phyloP scores from a whole-genome alignment of 2,113 vertebrate genomes.

The Percina caprodes region DNA sequence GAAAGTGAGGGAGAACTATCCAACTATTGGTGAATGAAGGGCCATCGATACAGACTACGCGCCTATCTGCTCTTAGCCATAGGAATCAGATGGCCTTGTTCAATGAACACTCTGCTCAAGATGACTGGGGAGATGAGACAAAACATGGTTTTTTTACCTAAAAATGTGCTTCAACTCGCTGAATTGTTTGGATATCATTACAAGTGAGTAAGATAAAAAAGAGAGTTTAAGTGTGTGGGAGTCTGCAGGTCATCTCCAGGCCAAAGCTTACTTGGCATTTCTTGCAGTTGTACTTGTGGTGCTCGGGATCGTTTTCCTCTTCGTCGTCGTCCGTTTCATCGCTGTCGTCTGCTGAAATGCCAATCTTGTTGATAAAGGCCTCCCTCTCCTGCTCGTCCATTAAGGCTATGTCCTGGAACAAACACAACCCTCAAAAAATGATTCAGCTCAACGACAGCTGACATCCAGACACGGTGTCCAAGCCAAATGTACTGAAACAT shows the following conservation, averaged over 20 bases:
- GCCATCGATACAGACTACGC: too few species aligned
- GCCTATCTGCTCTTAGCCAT: not conserved
- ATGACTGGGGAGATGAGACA: not conserved
- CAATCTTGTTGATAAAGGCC: conserved; percentile 96
- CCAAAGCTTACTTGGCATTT: conserved; percentile 90
- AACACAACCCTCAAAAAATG: not conserved
- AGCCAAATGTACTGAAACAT: not conserved
- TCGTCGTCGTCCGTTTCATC: conserved; percentile 92
- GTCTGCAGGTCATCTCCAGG: not conserved
- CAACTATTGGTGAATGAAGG: too few species aligned
- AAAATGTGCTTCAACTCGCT: not conserved
- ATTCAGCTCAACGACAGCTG: not conserved
- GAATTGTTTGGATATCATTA: not conserved
- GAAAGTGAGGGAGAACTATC: too few species aligned
- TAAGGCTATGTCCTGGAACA: conserved; percentile 93
- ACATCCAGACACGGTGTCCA: not conserved
- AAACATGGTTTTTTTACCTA: not conserved
- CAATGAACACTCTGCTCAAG: not conserved
- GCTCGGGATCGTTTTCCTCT: conserved; percentile 88
- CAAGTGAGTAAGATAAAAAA: not conserved
- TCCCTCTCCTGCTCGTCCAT: conserved; percentile 98
- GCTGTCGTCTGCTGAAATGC: conserved; percentile 93
- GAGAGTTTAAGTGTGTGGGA: not conserved
- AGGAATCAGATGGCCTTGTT: not conserved
- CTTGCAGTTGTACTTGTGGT: conserved; percentile 98